phyloP scores from a whole-genome alignment of 2,888 invertebrate species.

The Seira musarum region DNA sequence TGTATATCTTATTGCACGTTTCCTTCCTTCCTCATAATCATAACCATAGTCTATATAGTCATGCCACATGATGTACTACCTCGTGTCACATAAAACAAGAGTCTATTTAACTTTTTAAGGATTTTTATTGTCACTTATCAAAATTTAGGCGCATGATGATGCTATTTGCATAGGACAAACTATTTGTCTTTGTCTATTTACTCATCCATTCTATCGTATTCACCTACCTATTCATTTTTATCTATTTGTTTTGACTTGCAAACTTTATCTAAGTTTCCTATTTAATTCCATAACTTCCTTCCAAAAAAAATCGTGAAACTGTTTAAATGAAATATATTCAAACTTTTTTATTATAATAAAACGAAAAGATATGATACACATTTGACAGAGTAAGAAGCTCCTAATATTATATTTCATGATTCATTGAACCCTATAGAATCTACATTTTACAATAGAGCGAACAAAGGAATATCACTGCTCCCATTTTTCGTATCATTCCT shows the following conservation, averaged over 20 bases:
- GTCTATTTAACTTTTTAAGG: not conserved
- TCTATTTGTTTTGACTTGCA: not conserved
- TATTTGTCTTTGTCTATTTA: no score
- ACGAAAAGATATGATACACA: not conserved
- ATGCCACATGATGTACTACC: not conserved
- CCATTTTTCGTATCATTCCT: not conserved
- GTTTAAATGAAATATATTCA: no score
- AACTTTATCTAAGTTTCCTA: not conserved
- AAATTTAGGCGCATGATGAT: no score
- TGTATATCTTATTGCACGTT: no score
- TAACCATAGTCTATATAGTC: no score
- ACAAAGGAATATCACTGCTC: not conserved
- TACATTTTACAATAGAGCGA: slow-evolving; percentile 1
- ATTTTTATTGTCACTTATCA: not conserved
- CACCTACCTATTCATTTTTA: not conserved
- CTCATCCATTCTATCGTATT: not conserved
- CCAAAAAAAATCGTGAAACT: not conserved
- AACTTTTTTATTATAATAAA: no score
- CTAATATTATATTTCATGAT: not conserved
- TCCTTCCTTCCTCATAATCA: not conserved
- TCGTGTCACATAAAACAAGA: not conserved
- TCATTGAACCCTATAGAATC: not conserved
- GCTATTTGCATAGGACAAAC: no score
- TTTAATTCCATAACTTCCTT: not conserved
- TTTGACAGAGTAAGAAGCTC: not conserved